Base-by-base conservation (phyloP, 2,797 vertebrate genomes). In the Gymnothorax reevesii region DNA sequence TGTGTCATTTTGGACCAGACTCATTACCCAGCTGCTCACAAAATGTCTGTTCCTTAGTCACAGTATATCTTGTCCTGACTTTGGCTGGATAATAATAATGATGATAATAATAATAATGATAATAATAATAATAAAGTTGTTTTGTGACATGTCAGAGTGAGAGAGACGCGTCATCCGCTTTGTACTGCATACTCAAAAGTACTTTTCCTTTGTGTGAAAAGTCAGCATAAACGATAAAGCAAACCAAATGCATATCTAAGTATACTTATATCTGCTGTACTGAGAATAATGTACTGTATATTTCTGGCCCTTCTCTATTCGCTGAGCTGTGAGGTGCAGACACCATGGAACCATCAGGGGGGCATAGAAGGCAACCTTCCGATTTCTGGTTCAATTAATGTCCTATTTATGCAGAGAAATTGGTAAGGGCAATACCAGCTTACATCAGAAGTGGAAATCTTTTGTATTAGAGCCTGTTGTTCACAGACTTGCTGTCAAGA, bases 1-100 rank as follows among this genome's bases (percentile, higher is more conserved):
- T 97, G 97, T 98, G 97, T 97, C 96, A 97, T 97, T 96, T 96
- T 96, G 97, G 96, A 97, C 95, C 93, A 97, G 97, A 96, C 95
- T 93, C 93, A 95, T 97, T 98, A 96, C 97, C 97, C 97, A 97
- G 96, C 95, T 97, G 97, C 97, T 95, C 93, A 92, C 88, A 92
- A 91, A 92, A 92, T 89, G 89, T 90, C 89, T 92, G 93, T 92
- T 93, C 90, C 93, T 89, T 87, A 88, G 86, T 91, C 85, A 89
- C 80, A 83, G 79, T 83, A 22, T 84, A 55, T 89, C 89, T 84
- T 22, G 49, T 87, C 17, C 87, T 82, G 57, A 87, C 83, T 86
- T 83, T 64, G 64, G 64, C 62, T 55, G 7, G 7, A 22, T 33
- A 17, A 64, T 64, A 20, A 64, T 7, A 17, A 64, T 64, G 13